These are phyloP conservation scores for Agonum fuliginosum DNA, from an alignment of 2,888 invertebrate species.

Conservation along the genomic window DNA sequence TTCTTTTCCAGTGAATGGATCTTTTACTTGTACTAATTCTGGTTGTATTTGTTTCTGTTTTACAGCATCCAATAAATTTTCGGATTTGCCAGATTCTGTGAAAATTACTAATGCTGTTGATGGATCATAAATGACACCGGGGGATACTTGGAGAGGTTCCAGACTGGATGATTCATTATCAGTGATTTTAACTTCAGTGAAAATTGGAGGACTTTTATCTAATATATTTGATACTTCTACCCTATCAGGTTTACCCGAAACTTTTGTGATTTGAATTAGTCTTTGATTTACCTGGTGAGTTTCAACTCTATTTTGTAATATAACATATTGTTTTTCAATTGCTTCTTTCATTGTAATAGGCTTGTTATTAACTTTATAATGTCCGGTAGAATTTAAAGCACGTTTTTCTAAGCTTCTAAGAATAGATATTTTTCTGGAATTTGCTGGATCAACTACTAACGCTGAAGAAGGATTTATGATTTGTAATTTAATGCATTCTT, in stretches of 20 bases:
- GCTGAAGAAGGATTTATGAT: constrained; percentile 91
- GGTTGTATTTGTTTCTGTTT: constrained; percentile 83
- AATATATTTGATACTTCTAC: constrained; percentile 80
- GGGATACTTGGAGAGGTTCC: constrained; percentile 83
- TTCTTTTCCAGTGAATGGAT: constrained; percentile 81
- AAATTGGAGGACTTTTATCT: constrained; percentile 73
- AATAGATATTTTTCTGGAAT: constrained; percentile 81
- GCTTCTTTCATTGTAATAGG: constrained; percentile 84
- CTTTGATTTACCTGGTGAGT: constrained; percentile 76
- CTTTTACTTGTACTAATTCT: constrained; percentile 80
- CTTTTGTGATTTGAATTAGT: constrained; percentile 83
- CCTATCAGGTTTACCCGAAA: constrained; percentile 82
- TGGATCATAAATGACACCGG: constrained; percentile 87
- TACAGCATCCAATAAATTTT: constrained; percentile 85
- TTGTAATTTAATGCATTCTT: constrained; percentile 90
- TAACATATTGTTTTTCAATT: constrained; percentile 79
- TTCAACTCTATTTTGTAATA: constrained; percentile 76
- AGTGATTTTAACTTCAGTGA: constrained; percentile 73
- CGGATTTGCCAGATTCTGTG: constrained; percentile 81
- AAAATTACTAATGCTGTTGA: constrained; percentile 84
- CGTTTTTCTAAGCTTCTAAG: constrained; percentile 85
- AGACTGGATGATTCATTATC: constrained; percentile 72
- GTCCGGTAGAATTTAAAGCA: constrained; percentile 86
- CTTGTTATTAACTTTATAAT: constrained; percentile 78
- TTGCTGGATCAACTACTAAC: constrained; percentile 85